Evolutionary conservation across 2,113 vertebrate species (phyloP).

Genomic region (Thamnophis sirtalis): DNA sequence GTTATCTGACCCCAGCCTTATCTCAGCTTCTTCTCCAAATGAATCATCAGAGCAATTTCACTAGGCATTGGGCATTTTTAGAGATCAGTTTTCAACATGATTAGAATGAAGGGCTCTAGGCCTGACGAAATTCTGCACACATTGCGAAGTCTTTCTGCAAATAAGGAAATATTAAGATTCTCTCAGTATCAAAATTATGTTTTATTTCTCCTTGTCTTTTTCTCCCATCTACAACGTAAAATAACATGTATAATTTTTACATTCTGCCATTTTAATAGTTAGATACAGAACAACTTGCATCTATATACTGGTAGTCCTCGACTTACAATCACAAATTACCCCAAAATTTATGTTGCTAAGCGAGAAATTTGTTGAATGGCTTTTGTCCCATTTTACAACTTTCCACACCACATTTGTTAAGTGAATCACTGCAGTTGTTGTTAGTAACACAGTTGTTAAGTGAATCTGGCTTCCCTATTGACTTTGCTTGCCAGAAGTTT

Average conservation of each 20-base stretch:
- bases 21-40: conserved; percentile 23
- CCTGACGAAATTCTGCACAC: conserved; percentile 26
- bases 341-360: not conserved
- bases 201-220: conserved; percentile 23
- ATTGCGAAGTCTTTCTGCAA: conserved; percentile 24
- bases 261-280: conserved; percentile 46
- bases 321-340: not conserved
- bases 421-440: too few species aligned
- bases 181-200: conserved; percentile 32
- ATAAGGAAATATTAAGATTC: conserved; percentile 38
- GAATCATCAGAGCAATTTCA: conserved; percentile 40
- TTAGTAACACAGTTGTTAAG: not conserved
- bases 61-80: conserved; percentile 48
- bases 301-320: not conserved
- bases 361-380: not conserved
- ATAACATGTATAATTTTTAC: not conserved
- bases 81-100: conserved; percentile 29
- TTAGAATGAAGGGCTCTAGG: conserved; percentile 33
- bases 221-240: not conserved
- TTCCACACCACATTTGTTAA: not conserved
- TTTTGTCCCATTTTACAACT: not conserved
- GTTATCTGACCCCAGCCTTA: conserved; percentile 41
- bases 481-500: too few species aligned
- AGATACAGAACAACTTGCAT: not conserved
- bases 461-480: not conserved